Conservation (phyloP, 2,113 vertebrate genomes). For the Cepphus grylle region DNA sequence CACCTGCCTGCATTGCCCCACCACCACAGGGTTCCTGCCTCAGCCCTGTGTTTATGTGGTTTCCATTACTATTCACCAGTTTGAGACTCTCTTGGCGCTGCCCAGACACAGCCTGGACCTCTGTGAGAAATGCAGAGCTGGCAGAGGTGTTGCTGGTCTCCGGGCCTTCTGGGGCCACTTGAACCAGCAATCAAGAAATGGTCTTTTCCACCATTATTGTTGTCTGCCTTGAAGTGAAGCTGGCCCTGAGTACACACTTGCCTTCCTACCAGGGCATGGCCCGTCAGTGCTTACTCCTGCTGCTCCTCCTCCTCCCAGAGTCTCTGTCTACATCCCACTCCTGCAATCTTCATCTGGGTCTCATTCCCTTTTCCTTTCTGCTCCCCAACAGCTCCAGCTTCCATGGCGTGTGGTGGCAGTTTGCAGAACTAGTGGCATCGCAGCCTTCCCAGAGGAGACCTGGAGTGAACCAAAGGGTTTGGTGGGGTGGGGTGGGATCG, state of each 20-base stretch:
- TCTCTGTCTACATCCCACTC: not conserved
- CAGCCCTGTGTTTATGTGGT: not conserved
- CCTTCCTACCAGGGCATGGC: not conserved
- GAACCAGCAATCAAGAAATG: not conserved
- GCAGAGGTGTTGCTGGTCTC: not conserved
- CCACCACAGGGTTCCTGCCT: not conserved
- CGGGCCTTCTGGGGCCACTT: not conserved
- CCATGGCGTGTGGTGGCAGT: not conserved
- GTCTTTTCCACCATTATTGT: not conserved
- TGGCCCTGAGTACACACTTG: not conserved
- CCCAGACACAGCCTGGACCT: not conserved
- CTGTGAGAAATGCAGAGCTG: not conserved
- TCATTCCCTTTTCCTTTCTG: not conserved
- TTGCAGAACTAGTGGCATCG: not conserved
- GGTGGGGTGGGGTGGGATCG: not conserved
- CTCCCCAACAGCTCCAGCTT: not conserved
- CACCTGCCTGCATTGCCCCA: not conserved
- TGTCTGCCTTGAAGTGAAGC: not conserved
- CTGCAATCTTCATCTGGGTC: not conserved
- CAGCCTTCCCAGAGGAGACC: not conserved
- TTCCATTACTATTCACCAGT: not conserved
- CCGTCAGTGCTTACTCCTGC: not conserved
- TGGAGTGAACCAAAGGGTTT: not conserved
- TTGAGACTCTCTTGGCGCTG: not conserved
- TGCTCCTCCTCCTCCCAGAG: not conserved